Percentiles rank a stretch among this genome's conserved stretches.
phyloP scores from a whole-genome alignment of 2,797 vertebrate species.

The Phalanger gymnotis region DNA sequence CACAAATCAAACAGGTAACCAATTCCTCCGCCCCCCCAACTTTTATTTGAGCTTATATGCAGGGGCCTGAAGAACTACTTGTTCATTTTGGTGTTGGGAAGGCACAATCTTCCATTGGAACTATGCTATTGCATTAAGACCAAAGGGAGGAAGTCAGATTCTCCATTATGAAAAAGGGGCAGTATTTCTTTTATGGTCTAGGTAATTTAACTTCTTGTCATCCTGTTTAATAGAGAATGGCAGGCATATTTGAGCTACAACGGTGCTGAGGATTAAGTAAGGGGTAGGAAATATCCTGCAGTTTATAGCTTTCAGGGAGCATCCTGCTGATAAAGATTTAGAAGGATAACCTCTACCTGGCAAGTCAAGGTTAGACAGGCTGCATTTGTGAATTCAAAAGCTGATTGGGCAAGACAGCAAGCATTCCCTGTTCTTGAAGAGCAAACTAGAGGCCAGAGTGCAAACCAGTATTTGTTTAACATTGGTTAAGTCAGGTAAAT shows the following conservation, averaged over 20 bases:
- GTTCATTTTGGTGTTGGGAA: background rate
- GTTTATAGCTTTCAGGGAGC: background rate
- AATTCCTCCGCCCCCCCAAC: background rate
- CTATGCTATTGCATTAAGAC: background rate
- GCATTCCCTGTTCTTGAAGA: conserved; percentile 32
- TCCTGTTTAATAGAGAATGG: background rate
- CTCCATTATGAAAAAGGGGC: background rate
- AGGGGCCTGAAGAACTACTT: background rate
- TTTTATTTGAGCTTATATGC: background rate
- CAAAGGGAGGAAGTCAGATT: background rate
- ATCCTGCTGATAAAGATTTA: background rate
- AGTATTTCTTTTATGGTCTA: background rate
- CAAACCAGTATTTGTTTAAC: conserved; percentile 63
- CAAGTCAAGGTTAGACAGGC: conserved; percentile 37
- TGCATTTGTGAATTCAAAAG: background rate
- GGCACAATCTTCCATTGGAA: background rate
- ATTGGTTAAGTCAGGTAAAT: conserved; percentile 29
- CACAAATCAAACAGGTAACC: background rate
- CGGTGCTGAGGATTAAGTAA: background rate
- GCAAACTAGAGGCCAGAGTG: conserved; percentile 49
- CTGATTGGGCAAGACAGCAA: background rate
- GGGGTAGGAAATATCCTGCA: background rate
- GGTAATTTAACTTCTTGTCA: background rate
- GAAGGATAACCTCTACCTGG: conserved; percentile 1
- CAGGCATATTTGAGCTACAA: background rate